phyloP scores from a whole-genome alignment of 1,140 invertebrate genomes.

The Nephila pilipes region DNA sequence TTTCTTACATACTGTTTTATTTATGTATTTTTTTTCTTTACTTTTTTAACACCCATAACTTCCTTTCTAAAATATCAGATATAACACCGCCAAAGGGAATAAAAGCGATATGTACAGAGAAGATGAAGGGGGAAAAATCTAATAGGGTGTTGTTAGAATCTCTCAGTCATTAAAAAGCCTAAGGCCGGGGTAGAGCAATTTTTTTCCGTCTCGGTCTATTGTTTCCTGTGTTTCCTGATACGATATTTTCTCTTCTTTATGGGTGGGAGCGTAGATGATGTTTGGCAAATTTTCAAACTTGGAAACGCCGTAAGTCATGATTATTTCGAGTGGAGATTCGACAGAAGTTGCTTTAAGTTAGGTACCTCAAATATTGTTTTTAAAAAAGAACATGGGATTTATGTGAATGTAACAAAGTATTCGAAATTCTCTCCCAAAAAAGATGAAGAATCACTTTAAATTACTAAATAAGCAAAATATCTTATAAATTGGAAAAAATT shows the following conservation, averaged over 20 bases:
- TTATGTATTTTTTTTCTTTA: neutral
- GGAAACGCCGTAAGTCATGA: neutral
- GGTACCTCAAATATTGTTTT: too few relatives aligned
- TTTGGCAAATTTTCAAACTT: slow-evolving; percentile 69
- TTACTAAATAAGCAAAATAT: too few relatives aligned
- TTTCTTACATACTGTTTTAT: slow-evolving; percentile 24
- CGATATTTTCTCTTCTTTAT: slow-evolving; percentile 32
- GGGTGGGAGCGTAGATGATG: neutral
- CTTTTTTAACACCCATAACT: slow-evolving; percentile 13
- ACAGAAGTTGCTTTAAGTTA: neutral
- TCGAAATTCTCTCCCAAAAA: too few relatives aligned
- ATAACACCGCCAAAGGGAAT: slow-evolving; percentile 46
- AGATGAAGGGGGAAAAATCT: neutral
- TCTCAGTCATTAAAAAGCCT: slow-evolving; percentile 62
- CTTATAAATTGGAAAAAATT: too few relatives aligned
- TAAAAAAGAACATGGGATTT: too few relatives aligned
- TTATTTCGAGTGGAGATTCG: neutral
- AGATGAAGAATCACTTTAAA: too few relatives aligned
- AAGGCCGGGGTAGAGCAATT: neutral
- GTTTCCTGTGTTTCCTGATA: slow-evolving; percentile 69
- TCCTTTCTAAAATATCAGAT: slow-evolving; percentile 58
- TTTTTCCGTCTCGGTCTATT: slow-evolving; percentile 50
- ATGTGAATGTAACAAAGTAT: too few relatives aligned
- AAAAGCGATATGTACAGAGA: slow-evolving; percentile 12
- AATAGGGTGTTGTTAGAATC: slow-evolving; percentile 24